A percentile compares a stretch with the other conserved stretches of the same genome.
Conservation (phyloP, 2,113 vertebrate species). For the Seriola aureovittata region DNA sequence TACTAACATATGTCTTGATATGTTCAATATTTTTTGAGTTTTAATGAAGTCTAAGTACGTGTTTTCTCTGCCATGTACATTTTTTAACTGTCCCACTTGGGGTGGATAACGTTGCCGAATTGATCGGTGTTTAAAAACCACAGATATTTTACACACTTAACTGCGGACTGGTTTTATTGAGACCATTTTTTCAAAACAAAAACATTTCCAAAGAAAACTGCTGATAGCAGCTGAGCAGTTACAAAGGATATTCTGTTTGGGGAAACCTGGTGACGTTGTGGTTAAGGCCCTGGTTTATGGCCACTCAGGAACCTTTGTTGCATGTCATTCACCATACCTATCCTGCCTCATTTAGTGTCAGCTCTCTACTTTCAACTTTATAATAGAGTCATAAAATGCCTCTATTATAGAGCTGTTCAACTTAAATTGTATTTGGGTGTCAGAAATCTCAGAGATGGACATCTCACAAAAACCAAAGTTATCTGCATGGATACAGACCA, state of each 20-base stretch:
- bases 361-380: not conserved
- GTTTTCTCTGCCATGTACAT: not conserved
- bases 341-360: not conserved
- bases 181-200: not conserved
- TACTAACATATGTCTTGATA: not conserved
- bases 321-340: not conserved
- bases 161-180: not conserved
- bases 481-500: not conserved
- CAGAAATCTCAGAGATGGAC: not conserved
- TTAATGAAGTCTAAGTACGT: not conserved
- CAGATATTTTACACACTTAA: not conserved
- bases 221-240: not conserved
- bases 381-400: not conserved
- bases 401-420: not conserved
- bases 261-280: not conserved
- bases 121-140: not conserved
- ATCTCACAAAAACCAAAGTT: not conserved
- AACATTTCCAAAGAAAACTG: not conserved
- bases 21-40: not conserved
- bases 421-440: not conserved
- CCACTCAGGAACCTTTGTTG: not conserved
- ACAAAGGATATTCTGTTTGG: not conserved
- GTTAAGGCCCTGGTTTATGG: not conserved
- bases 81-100: not conserved
- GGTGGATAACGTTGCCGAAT: not conserved